Evolutionary conservation across 2,797 vertebrate genomes (phyloP).

Genomic region (Pristis pectinata): DNA sequence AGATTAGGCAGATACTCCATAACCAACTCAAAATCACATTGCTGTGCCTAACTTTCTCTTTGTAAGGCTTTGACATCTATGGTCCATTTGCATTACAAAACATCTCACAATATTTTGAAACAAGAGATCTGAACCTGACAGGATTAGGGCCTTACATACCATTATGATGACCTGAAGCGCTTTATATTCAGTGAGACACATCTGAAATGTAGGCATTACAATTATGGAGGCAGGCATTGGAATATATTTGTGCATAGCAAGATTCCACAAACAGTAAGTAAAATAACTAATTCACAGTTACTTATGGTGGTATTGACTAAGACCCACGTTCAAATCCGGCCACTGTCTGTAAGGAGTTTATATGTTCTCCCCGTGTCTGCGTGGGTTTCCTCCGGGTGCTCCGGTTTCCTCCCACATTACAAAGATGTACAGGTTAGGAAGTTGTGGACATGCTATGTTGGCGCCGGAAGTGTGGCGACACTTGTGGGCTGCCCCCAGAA

Average conservation of each 20-base stretch:
- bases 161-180: background rate
- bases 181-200: background rate
- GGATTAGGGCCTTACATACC: background rate
- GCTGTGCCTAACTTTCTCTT: background rate
- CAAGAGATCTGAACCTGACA: background rate
- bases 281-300: background rate
- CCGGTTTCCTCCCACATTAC: no score
- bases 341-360: no score
- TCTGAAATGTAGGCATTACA: background rate
- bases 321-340: no score
- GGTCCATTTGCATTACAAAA: no score
- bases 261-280: background rate
- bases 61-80: background rate
- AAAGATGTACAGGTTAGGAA: no score
- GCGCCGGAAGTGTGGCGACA: no score
- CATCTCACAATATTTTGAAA: background rate
- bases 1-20: background rate
- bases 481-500: no score
- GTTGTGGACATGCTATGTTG: no score
- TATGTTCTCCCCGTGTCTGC: no score
- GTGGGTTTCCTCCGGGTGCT: no score
- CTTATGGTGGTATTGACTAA: background rate
- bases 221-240: background rate
- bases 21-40: background rate
- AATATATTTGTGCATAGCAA: background rate